Base-by-base conservation (phyloP, 2,797 vertebrate genomes). In the Aulostomus chinensis region DNA sequence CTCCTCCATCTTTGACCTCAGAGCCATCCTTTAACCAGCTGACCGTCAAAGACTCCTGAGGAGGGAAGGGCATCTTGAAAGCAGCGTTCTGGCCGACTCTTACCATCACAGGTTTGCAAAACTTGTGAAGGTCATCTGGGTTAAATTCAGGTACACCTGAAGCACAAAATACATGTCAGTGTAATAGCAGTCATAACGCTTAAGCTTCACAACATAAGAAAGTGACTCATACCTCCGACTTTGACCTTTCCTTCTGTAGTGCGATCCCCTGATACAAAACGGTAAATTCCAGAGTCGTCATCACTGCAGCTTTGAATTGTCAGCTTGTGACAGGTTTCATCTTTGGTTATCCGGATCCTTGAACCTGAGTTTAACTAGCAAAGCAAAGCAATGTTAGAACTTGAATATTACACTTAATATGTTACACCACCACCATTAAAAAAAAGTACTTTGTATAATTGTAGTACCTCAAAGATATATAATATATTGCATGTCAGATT, bases 31-130 rank as follows among this genome's bases (percentile, higher is more conserved):
- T 94, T 26, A 88, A 88, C 94, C 94, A 95, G 0, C 32, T 74
- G 4, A 90, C 86, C 62, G 74, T 84, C 54, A 93, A 31, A 4
- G 89, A 90, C n/a, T 90, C 84, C 47, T 76, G 86, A 10, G 91
- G 85, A 32, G 84, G 34, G n/a, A 93, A 94, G 2, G 88, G 89
- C 69, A 95, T 90, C 78, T 89, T 94, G 68, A 95, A 73, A 9
- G 84, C 70, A 5, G 91, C 79, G 0, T 72, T 89, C 68, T 93
- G 89, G 45, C 93, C 92, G 0, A 88, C 92, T 81, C 91, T 93
- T 51, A 92, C 82, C 48, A 89, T 72, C 12, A 90, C 85, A 1
- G 91, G 89, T 40, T 93, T 89, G 18, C 69, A 88, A 66, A 95
- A 88, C 48, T 88, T 92, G 40, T 90, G 81, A 17, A 86, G 59